These are phyloP conservation scores for Cheilosia pagana DNA, from an alignment of 2,888 invertebrate species.

Conservation along the genomic window DNA sequence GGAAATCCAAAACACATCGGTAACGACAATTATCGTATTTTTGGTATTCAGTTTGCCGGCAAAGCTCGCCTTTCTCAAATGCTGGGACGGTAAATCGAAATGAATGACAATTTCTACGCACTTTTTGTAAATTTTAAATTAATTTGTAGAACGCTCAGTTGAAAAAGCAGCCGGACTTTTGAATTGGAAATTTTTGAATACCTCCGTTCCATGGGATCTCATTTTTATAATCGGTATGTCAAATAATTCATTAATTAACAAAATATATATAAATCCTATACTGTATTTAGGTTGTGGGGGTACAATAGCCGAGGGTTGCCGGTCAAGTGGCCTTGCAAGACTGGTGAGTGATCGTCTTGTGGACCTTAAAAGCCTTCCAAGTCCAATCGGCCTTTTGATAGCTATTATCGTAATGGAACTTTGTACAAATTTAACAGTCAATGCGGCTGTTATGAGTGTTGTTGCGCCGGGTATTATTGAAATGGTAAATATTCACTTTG, in stretches of 20 bases:
- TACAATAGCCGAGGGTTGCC: slow-evolving; percentile 24
- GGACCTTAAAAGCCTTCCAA: slow-evolving; percentile 3
- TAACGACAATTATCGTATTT: background rate
- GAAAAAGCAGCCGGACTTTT: slow-evolving; percentile 22
- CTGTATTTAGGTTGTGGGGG: slow-evolving; percentile 47
- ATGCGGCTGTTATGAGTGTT: slow-evolving; percentile 9
- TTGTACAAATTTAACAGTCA: slow-evolving; percentile 36
- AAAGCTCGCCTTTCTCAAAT: slow-evolving; percentile 17
- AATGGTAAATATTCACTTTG: slow-evolving; percentile 20
- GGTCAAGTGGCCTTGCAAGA: slow-evolving; percentile 28
- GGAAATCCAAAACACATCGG: slow-evolving; percentile 15
- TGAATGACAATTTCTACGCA: background rate
- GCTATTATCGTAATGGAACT: slow-evolving; percentile 3
- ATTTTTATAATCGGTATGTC: slow-evolving; percentile 45
- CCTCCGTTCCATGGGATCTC: slow-evolving; percentile 35
- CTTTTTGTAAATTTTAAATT: no score
- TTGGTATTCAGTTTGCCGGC: slow-evolving; percentile 40
- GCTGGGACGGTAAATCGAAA: slow-evolving; percentile 47
- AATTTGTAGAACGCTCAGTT: slow-evolving; percentile 10
- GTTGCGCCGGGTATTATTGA: slow-evolving; percentile 40
- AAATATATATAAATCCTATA: background rate
- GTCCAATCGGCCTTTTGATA: slow-evolving; percentile 6
- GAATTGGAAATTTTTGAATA: slow-evolving; percentile 45
- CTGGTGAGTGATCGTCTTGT: slow-evolving; percentile 12
- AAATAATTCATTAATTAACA: background rate